Evolutionary conservation across 2,888 invertebrate genomes (phyloP).

Genomic region (Macrophya alboannulata): DNA sequence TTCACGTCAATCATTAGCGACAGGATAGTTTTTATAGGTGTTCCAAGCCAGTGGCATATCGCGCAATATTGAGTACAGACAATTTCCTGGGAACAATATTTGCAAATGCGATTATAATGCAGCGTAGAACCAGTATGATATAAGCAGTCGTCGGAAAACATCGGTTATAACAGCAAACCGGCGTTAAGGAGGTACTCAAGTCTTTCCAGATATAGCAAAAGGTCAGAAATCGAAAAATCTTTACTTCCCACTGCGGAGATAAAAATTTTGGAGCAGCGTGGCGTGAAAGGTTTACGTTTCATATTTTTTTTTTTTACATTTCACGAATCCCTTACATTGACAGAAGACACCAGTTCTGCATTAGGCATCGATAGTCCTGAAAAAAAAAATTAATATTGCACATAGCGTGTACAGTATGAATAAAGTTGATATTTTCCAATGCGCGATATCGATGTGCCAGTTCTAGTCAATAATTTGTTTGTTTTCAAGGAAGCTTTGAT

Average conservation of each 20-base stretch:
- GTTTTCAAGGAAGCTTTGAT: conserved; percentile 17
- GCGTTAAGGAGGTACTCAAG: not conserved
- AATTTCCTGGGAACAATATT: conserved; percentile 8
- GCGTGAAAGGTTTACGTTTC: no score
- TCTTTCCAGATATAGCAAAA: not conserved
- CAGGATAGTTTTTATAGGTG: not conserved
- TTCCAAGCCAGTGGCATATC: not conserved
- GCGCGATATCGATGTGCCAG: not conserved
- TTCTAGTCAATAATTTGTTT: conserved; percentile 14
- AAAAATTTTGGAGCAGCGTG: not conserved
- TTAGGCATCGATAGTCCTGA: no score
- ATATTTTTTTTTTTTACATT: not conserved
- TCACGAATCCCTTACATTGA: not conserved
- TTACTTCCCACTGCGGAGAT: not conserved
- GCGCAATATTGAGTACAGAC: not conserved
- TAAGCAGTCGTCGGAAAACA: not conserved
- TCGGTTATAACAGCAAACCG: not conserved
- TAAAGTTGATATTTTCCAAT: not conserved
- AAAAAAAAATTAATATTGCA: not conserved
- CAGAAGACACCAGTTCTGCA: no score
- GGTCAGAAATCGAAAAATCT: not conserved
- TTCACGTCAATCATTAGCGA: conserved; percentile 15
- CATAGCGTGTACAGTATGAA: not conserved
- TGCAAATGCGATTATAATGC: not conserved
- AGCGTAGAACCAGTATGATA: not conserved